These are phyloP conservation scores for Cylas formicarius DNA, from an alignment of 1,140 invertebrate species.

Conservation along the genomic window DNA sequence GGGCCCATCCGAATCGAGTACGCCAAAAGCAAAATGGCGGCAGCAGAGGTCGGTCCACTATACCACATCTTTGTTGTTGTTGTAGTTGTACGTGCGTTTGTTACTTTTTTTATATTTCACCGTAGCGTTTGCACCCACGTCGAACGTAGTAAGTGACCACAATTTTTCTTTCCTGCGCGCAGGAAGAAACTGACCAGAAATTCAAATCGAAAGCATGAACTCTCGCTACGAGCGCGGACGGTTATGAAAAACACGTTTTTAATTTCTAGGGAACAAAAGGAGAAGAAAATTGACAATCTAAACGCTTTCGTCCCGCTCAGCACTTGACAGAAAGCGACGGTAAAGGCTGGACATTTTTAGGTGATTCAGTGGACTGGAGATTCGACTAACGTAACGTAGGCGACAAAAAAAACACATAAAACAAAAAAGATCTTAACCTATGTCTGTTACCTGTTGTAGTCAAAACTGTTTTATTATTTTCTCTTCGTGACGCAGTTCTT, in stretches of 20 bases:
- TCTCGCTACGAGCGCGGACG: too few relatives aligned
- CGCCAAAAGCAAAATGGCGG: constrained; percentile 93
- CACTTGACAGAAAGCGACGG: constrained; percentile 39
- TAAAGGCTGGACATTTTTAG: constrained; percentile 35
- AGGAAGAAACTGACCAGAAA: too few relatives aligned
- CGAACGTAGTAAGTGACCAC: too few relatives aligned
- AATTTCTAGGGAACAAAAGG: constrained; percentile 55
- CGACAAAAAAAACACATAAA: constrained; percentile 10
- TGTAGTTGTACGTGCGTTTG: too few relatives aligned
- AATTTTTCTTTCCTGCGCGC: too few relatives aligned
- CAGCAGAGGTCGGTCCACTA: constrained; percentile 58
- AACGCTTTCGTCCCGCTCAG: constrained; percentile 44
- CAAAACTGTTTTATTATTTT: too few relatives aligned
- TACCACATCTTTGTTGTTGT: constrained; percentile 6
- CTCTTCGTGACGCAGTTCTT: too few relatives aligned
- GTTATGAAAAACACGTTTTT: background rate
- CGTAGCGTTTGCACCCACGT: too few relatives aligned
- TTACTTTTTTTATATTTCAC: too few relatives aligned
- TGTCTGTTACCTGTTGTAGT: constrained; percentile 38
- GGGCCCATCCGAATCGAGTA: constrained; percentile 97
- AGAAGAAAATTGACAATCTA: constrained; percentile 64
- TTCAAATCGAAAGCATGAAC: too few relatives aligned
- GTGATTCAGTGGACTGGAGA: constrained; percentile 17
- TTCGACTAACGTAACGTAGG: constrained; percentile 13
- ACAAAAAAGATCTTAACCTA: constrained; percentile 24